Conservation (phyloP, 2,797 vertebrate genomes). For the Sibirionetta formosa region DNA sequence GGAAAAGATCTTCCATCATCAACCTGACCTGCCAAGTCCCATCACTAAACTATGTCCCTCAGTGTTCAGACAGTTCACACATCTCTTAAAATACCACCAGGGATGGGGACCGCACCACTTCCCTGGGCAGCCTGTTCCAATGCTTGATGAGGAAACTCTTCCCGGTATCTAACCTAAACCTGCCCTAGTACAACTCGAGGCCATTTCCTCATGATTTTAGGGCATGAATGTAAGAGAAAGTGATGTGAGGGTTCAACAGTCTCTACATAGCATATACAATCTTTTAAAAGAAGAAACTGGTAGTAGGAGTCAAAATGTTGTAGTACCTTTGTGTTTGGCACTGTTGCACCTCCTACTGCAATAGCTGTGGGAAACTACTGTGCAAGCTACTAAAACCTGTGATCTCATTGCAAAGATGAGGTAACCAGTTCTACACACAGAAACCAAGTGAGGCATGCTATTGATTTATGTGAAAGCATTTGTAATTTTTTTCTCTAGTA, state of each 20-base stretch:
- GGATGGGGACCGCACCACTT: too few relatives aligned
- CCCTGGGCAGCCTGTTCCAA: too few relatives aligned
- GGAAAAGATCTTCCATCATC: too few relatives aligned
- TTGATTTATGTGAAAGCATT: neutral
- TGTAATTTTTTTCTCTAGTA: neutral
- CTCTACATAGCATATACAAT: neutral
- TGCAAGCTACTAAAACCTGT: neutral
- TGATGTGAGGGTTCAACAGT: neutral
- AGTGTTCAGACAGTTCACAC: too few relatives aligned
- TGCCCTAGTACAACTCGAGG: too few relatives aligned
- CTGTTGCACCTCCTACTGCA: neutral
- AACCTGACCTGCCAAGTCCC: too few relatives aligned
- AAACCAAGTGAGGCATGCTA: neutral
- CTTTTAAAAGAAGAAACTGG: neutral
- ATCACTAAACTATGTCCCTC: too few relatives aligned
- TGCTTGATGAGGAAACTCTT: too few relatives aligned
- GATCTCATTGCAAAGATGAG: neutral
- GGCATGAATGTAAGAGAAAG: neutral
- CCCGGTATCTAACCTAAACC: too few relatives aligned
- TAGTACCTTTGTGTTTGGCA: neutral
- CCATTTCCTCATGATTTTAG: neutral
- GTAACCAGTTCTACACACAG: neutral
- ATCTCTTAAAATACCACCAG: too few relatives aligned
- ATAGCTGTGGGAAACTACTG: neutral
- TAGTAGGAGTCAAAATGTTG: neutral